Evolutionary conservation across 2,797 vertebrate genomes (phyloP).

Genomic region (Tauraco hartlaubi): DNA sequence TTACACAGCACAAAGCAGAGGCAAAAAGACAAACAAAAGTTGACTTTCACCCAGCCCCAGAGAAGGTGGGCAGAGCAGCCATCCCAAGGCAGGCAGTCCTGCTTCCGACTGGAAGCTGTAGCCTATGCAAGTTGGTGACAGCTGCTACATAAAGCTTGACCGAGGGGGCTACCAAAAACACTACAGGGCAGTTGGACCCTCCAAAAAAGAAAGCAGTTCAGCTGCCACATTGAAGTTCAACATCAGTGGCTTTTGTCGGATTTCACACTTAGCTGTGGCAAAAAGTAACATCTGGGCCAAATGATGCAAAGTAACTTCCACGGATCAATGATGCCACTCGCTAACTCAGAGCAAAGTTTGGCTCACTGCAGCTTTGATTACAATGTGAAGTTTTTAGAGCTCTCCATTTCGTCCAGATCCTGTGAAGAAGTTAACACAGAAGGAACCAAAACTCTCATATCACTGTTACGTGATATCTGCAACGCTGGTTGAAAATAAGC

Average conservation of each 20-base stretch:
- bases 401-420: not conserved
- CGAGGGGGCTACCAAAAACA: not conserved
- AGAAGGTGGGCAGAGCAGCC: not conserved
- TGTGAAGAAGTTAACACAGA: not conserved
- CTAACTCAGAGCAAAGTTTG: not conserved
- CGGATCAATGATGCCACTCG: not conserved
- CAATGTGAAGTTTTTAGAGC: not conserved
- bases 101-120: not conserved
- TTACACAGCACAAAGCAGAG: not conserved
- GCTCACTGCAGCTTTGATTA: not conserved
- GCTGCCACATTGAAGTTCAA: not conserved
- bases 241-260: not conserved
- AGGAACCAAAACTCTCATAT: not conserved
- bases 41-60: not conserved
- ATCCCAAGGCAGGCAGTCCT: not conserved
- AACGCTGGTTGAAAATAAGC: not conserved
- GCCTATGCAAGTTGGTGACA: not conserved
- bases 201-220: not conserved
- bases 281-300: not conserved
- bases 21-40: not conserved
- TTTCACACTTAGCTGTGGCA: not conserved
- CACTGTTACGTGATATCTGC: accelerated
- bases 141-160: not conserved
- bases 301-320: not conserved
- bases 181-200: not conserved